These are phyloP conservation scores for Nothoprocta pentlandii DNA, from an alignment of 2,113 vertebrate genomes.

Conservation along the genomic window DNA sequence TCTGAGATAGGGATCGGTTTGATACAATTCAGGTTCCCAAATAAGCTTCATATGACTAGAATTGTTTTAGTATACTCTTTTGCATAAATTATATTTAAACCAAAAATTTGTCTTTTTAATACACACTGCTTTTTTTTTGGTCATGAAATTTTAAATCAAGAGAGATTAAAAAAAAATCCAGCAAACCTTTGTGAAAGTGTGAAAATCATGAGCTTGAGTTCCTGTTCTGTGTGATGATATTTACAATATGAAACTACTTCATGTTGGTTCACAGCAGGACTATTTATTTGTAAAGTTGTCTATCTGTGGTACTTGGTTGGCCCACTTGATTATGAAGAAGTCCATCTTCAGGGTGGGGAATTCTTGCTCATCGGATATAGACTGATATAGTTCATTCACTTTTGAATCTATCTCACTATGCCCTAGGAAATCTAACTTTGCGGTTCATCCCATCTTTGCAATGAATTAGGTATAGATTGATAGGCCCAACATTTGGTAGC, in stretches of 20 bases:
- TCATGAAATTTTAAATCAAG: neutral
- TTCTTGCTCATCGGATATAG: neutral
- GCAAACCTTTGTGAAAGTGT: neutral
- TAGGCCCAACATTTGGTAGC: neutral
- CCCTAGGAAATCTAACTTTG: neutral
- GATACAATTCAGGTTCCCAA: neutral
- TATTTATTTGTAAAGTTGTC: neutral
- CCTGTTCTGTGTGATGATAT: neutral
- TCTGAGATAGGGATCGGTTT: neutral
- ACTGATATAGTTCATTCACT: neutral
- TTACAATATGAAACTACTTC: neutral
- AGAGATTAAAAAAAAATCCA: neutral
- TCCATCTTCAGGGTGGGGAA: accelerated
- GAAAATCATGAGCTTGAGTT: neutral
- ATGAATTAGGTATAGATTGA: neutral
- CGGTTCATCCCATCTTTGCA: neutral
- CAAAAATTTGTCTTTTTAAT: neutral
- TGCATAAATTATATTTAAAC: neutral
- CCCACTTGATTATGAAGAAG: neutral
- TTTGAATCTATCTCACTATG: neutral
- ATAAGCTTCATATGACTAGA: neutral
- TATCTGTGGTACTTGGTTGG: accelerated
- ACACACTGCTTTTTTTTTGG: neutral
- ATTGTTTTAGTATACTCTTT: neutral
- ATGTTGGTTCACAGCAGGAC: neutral